Conservation (phyloP, 2,797 vertebrate genomes). For the Petrocephalus sullivani region DNA sequence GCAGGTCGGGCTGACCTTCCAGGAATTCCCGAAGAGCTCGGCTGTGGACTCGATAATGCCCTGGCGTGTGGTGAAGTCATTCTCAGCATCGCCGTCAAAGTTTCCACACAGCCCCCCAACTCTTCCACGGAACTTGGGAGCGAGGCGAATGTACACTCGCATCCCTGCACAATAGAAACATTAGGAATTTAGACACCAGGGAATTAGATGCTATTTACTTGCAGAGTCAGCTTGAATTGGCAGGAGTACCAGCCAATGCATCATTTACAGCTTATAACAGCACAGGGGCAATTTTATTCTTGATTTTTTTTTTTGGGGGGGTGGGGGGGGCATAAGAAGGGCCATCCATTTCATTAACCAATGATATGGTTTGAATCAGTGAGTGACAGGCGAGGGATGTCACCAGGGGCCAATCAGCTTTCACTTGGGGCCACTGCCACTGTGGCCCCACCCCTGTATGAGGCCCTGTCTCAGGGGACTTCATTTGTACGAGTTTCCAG, state of each 20-base stretch:
- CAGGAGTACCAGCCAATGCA: neutral
- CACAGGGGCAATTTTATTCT: neutral
- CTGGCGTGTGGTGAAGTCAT: constrained; percentile 78
- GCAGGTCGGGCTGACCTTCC: constrained; percentile 81
- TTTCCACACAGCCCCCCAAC: constrained; percentile 80
- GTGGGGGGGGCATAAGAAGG: neutral
- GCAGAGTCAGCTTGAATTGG: neutral
- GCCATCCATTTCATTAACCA: neutral
- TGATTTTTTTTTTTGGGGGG: neutral
- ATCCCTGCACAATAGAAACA: constrained; percentile 61
- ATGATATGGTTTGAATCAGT: neutral
- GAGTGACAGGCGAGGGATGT: neutral
- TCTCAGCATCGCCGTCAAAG: constrained; percentile 81
- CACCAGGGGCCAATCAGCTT: neutral
- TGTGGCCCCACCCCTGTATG: neutral
- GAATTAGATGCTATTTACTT: neutral
- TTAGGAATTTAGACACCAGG: neutral
- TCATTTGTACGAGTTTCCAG: neutral
- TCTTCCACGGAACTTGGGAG: constrained; percentile 61
- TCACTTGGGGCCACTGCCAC: neutral
- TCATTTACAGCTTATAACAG: neutral
- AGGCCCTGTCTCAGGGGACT: neutral
- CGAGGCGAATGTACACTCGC: constrained; percentile 73
- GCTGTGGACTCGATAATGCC: constrained; percentile 77
- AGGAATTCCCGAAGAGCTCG: constrained; percentile 82